Conservation (phyloP, 2,888 invertebrate species). For the Lycophotia porphyrea region DNA sequence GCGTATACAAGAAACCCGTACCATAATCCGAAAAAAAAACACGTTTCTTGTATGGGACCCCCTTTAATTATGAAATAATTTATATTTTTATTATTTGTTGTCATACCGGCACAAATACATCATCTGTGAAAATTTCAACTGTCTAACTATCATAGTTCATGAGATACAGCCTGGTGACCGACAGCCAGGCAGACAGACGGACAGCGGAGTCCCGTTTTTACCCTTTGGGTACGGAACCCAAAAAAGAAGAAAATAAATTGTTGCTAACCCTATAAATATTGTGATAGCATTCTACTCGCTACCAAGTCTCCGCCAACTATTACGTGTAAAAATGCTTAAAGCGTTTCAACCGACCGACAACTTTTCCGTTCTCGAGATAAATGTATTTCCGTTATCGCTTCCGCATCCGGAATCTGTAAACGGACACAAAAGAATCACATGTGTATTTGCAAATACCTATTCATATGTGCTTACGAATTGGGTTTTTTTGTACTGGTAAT, state of each 20-base stretch:
- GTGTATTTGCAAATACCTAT: conserved; percentile 43
- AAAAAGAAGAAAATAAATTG: background rate
- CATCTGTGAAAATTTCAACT: no score
- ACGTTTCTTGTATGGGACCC: no score
- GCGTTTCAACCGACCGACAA: conserved; percentile 25
- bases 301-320: conserved; percentile 9
- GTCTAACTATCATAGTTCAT: no score
- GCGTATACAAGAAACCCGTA: no score
- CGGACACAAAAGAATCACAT: conserved; percentile 43
- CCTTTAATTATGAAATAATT: no score
- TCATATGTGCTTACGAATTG: conserved; percentile 32
- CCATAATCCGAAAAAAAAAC: no score
- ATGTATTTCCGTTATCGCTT: conserved; percentile 54
- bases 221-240: no score
- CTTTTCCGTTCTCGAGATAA: conserved; percentile 51
- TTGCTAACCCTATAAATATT: conserved; percentile 21
- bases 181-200: no score
- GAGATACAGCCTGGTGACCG: no score
- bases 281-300: conserved; percentile 2
- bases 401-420: conserved; percentile 30
- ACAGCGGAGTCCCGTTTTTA: no score
- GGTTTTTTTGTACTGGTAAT: conserved; percentile 14
- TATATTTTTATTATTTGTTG: no score
- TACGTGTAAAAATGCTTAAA: conserved; percentile 50
- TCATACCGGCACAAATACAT: no score